Conservation (phyloP, 2,888 invertebrate genomes). For the Oligia latruncula region DNA sequence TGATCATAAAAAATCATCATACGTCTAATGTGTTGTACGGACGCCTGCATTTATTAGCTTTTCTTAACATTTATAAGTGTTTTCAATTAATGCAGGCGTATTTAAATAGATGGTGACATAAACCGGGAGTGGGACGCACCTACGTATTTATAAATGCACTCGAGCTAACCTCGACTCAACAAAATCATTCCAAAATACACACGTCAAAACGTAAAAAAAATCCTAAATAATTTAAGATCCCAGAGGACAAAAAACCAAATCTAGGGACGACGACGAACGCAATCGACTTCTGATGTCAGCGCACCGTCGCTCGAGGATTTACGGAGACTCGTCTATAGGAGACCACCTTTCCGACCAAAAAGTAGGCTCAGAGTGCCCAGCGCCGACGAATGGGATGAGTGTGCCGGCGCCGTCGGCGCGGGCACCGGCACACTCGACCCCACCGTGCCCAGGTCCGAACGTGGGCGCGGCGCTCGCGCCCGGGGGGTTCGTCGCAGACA, state of each 20-base stretch:
- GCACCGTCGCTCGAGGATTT: conserved; percentile 18
- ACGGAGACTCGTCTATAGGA: conserved; percentile 85
- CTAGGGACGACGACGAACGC: conserved; percentile 34
- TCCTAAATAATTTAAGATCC: conserved; percentile 66
- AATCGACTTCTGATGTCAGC: conserved; percentile 6
- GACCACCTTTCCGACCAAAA: conserved; percentile 96
- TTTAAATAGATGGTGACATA: background rate
- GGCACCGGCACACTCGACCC: conserved; percentile 90
- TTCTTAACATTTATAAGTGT: background rate
- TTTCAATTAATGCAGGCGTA: conserved; percentile 6
- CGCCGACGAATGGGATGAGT: conserved; percentile 78
- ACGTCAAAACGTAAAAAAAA: conserved; percentile 81
- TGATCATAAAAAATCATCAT: background rate
- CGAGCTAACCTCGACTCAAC: conserved; percentile 73
- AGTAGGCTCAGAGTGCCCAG: conserved; percentile 95
- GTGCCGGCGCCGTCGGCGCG: conserved; percentile 69
- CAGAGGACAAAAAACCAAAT: conserved; percentile 63
- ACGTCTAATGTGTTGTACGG: background rate
- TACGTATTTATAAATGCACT: conserved; percentile 82
- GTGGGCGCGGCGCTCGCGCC: conserved; percentile 84
- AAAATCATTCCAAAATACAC: conserved; percentile 78
- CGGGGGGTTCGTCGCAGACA: conserved; percentile 83
- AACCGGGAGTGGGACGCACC: conserved; percentile 48
- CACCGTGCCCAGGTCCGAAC: conserved; percentile 78
- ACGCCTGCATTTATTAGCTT: conserved; percentile 5